Evolutionary conservation across 2,797 vertebrate species (phyloP), one percentile per base, ranked within the genome.

Genomic region (Melanotaenia boesemani): DNA sequence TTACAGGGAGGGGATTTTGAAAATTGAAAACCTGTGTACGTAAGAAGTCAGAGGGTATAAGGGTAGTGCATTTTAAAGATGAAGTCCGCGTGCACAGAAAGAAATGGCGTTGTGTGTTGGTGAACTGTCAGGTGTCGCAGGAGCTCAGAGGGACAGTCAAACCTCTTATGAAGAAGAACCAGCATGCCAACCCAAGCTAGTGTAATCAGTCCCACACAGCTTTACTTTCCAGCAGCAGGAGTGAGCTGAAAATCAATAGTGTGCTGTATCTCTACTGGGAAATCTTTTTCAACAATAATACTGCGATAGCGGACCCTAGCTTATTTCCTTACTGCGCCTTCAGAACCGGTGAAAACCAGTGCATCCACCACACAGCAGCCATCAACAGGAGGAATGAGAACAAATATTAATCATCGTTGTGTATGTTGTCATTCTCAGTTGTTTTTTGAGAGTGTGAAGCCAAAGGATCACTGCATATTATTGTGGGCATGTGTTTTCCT

Each of bases 21-120:
- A 88, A 91, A 92, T 86, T 80, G 57, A 91, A 89, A 90, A 81
- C 59, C 52, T 48, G 67, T 82, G 84, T 83, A 76, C 70, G 16
- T 60, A 22, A 50, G 46, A 77, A 46, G 58, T 59, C 26, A 30
- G 13, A 64, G 32, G 36, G 46, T 3, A 37, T n/a, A 26, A 70
- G 30, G 16, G 32, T 26, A 39, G 60, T 48, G 48, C 63, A 26
- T 36, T 78, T 56, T 36, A 32, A 55, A 20, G 63, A 64, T 39
- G 1, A 7, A 28, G 36, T 24, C 11, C 37, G 59, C 3, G 44
- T 48, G 6, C 44, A 3, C 28, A 52, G 48, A 54, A 15, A 74
- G 13, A 58, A 11, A 54, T 13, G 26, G 48, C 34, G 69, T 62
- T 71, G 48, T 50, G 34, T 44, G 16, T 44, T 65, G 41, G 44